Conservation (phyloP, 1,140 invertebrate species). For the Drosophila albomicans region DNA sequence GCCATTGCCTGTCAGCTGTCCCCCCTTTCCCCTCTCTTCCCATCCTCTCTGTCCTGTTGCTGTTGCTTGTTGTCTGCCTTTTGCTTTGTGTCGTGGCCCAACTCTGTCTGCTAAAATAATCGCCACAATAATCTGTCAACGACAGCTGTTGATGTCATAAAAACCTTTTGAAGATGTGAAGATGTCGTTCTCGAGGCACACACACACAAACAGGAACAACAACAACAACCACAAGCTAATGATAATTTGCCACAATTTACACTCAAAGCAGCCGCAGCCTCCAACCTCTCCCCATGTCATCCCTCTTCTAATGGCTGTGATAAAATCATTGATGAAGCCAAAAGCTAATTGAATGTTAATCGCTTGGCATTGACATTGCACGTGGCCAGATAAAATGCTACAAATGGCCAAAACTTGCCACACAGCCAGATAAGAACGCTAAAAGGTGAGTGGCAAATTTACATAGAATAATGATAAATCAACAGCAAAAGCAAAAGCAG, state of each 20-base stretch:
- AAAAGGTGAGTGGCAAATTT: conserved; percentile 69
- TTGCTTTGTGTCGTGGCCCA: conserved; percentile 40
- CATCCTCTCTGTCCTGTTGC: conserved; percentile 28
- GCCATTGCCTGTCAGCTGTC: background rate
- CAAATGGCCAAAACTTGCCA: conserved; percentile 28
- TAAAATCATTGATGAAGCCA: conserved; percentile 84
- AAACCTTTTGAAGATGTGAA: conserved; percentile 83
- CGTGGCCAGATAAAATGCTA: conserved; percentile 53
- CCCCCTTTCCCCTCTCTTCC: conserved; percentile 4
- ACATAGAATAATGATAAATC: conserved; percentile 78
- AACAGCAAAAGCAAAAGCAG: conserved; percentile 60
- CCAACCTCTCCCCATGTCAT: background rate
- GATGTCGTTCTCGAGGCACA: conserved; percentile 57
- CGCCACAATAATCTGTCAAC: conserved; percentile 85
- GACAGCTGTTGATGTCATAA: conserved; percentile 85
- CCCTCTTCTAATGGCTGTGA: conserved; percentile 65
- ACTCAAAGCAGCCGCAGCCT: conserved; percentile 62
- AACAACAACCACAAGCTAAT: conserved; percentile 67
- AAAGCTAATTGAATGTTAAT: conserved; percentile 84
- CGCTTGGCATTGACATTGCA: conserved; percentile 81
- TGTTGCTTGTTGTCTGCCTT: conserved; percentile 50
- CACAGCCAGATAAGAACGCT: conserved; percentile 18
- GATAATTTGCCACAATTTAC: conserved; percentile 84
- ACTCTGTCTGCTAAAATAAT: conserved; percentile 71
- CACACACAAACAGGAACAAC: conserved; percentile 21